These are phyloP conservation scores for Nematostella vectensis DNA, from an alignment of 92 coral and sea anemone species.

Conservation along the genomic window DNA sequence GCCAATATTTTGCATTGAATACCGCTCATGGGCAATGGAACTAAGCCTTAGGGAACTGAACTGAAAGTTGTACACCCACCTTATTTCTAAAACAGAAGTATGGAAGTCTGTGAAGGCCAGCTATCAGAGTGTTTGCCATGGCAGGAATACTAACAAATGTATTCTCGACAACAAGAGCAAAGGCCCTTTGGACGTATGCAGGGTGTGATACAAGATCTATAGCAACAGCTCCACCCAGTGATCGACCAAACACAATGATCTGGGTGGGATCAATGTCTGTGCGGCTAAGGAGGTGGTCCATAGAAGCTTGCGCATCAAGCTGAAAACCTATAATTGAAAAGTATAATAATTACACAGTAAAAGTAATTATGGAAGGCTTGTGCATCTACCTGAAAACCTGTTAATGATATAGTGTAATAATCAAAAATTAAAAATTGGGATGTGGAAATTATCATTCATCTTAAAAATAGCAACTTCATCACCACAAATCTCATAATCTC, in stretches of 20 bases:
- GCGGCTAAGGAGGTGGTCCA: slow-evolving; percentile 79
- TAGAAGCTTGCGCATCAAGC: slow-evolving; percentile 84
- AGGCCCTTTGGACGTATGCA: slow-evolving; percentile 57
- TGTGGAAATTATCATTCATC: too few relatives aligned
- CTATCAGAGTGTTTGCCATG: slow-evolving; percentile 81
- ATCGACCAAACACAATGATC: slow-evolving; percentile 88
- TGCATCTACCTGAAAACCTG: neutral
- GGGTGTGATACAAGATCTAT: slow-evolving; percentile 73
- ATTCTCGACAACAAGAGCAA: slow-evolving; percentile 90
- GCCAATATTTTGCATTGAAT: too few relatives aligned
- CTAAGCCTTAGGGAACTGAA: too few relatives aligned
- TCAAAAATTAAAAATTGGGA: neutral
- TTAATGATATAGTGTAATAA: neutral
- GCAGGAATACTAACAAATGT: slow-evolving; percentile 92
- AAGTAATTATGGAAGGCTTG: neutral
- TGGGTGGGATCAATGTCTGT: slow-evolving; percentile 78
- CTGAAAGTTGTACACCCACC: too few relatives aligned
- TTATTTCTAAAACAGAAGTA: slow-evolving; percentile 93
- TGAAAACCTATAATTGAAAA: slow-evolving; percentile 50
- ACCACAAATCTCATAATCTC: too few relatives aligned
- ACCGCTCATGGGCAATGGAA: too few relatives aligned
- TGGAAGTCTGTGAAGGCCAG: slow-evolving; percentile 82
- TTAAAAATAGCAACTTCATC: too few relatives aligned
- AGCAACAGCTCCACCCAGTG: slow-evolving; percentile 97
- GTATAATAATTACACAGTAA: neutral